Percentiles rank a stretch among this genome's conserved stretches.
Evolutionary conservation across 2,888 invertebrate genomes (phyloP).

Genomic region (Trachelus iudaicus): DNA sequence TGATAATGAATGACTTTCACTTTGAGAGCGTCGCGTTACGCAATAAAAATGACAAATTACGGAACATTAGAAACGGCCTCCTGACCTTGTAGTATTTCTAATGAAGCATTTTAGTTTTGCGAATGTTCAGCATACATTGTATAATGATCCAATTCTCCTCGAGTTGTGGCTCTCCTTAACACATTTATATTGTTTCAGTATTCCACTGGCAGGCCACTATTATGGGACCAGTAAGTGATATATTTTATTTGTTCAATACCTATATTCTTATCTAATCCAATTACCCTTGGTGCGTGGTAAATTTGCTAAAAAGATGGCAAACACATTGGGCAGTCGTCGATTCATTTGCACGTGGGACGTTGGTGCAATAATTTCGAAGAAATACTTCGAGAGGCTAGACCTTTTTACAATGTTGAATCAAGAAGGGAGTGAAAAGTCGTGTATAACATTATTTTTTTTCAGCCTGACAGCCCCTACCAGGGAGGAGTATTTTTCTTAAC

Average conservation of each 20-base stretch:
- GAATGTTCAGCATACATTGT: neutral
- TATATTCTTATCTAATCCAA: neutral
- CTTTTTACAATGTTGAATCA: neutral
- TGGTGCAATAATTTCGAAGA: neutral
- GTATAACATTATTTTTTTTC: slow-evolving; percentile 63
- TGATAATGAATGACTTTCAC: neutral
- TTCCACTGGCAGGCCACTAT: slow-evolving; percentile 99
- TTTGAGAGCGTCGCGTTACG: neutral
- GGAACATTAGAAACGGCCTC: neutral
- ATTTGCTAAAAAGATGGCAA: neutral
- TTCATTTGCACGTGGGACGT: neutral
- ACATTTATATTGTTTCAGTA: slow-evolving; percentile 71
- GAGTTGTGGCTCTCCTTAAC: neutral
- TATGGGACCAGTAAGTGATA: slow-evolving; percentile 96
- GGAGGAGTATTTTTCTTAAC: slow-evolving; percentile 99
- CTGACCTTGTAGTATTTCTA: neutral
- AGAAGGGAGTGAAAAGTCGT: slow-evolving; percentile 1
- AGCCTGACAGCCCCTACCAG: slow-evolving; percentile 99
- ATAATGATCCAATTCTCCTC: neutral
- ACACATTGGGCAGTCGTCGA: neutral
- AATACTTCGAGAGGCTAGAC: neutral
- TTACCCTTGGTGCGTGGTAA: neutral
- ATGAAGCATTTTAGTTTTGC: neutral
- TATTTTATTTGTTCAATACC: slow-evolving; percentile 15
- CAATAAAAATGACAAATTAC: neutral